Evolutionary conservation across 2,888 invertebrate genomes (phyloP), one percentile per base, ranked within the genome.

Genomic region (Nycteola revayana): DNA sequence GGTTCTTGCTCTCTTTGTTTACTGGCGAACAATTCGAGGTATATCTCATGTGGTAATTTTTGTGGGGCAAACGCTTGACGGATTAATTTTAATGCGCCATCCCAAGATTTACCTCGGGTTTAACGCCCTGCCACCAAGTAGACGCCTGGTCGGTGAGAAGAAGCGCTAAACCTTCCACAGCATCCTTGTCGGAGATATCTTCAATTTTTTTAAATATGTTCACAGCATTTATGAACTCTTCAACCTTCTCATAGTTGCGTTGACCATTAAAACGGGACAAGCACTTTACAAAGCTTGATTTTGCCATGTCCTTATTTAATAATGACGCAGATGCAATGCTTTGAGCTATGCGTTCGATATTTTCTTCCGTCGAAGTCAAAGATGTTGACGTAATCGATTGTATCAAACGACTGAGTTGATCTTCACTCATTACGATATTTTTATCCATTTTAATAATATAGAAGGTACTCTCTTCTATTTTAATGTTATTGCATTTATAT

Each of bases 21-120:
- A n/a, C 22, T 18, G 0, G 4, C 10, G n/a, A 28, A 33, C 0
- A 28, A 3, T 9, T 22, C 33, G 2, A 28, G 7, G n/a, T 33
- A 24, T 1, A 33, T 18, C 1, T 33, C 33, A 7, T 33, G 28
- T 1, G 27, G 33, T 7, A 28, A 21, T 7, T 26, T 32, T 3
- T 27, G 25, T 1, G 32, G 32, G 8, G 26, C 26, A 11, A 32
- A 32, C 3, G 21, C 21, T n/a, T 7, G n/a, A 2, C 21, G 7
- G 21, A 21, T 21, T 5, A n/a, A 2, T 2, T 21, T n/a, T 2
- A 21, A 2, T 21, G 21, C 21, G 21, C 2, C 7, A 21, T 2
- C 7, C 21, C 21, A 21, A 7, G 3, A 5, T 21, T 21, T 2
- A 21, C 21, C 7, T 21, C 21, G 4, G 21, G 2, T 21, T 21